Percentiles rank a stretch among this genome's conserved stretches.
Conservation (phyloP, 1,140 invertebrate genomes). For the Panulirus ornatus region DNA sequence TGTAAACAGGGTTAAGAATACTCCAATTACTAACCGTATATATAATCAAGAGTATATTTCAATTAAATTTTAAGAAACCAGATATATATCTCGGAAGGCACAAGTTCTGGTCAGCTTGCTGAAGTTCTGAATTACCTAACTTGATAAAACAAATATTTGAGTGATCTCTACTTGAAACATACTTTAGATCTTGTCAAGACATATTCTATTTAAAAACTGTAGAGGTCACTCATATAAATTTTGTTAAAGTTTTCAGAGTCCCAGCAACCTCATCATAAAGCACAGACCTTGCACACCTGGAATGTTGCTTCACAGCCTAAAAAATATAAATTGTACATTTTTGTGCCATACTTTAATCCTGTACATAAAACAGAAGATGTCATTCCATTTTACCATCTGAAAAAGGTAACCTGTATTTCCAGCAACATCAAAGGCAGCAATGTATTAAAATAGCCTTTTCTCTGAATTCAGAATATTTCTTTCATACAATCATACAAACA, state of each 20-base stretch:
- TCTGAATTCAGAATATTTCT: no score
- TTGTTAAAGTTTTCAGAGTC: background rate
- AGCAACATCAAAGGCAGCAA: no score
- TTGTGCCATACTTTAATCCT: background rate
- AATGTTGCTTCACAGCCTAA: background rate
- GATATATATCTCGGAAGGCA: background rate
- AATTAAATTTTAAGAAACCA: background rate
- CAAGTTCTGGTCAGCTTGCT: background rate
- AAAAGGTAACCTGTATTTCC: no score
- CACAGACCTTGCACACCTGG: slow-evolving; percentile 8
- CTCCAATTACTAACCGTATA: background rate
- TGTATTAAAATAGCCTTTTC: no score
- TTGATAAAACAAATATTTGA: background rate
- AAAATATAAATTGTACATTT: background rate
- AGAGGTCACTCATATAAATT: background rate
- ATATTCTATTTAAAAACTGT: background rate
- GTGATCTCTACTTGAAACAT: background rate
- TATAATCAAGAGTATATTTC: background rate
- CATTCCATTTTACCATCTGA: no score
- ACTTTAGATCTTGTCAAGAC: background rate
- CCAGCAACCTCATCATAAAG: background rate
- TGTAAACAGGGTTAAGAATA: background rate
- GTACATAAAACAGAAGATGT: slow-evolving; percentile 1
- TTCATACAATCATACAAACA: no score
- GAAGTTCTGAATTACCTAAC: background rate